Evolutionary conservation across 2,113 vertebrate genomes (phyloP), one percentile per base, ranked within the genome.

Genomic region (Cyprinodon brontotheroides): DNA sequence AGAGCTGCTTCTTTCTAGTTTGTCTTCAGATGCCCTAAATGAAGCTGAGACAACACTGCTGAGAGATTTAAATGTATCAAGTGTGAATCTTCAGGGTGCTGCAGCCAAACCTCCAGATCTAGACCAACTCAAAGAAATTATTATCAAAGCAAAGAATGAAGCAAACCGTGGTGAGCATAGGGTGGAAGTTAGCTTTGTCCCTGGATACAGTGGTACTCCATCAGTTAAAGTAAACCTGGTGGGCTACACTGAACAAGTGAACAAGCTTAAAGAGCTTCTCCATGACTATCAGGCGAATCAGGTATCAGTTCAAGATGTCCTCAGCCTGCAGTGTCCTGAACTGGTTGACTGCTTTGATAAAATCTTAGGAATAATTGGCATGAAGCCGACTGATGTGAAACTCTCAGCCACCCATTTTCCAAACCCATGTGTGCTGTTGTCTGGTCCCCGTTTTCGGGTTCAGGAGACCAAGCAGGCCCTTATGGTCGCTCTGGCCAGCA

Each of bases 1-100:
- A 3, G 74, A 89, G 6, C 41, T 94, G 17, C 8, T 86, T 48
- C 70, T 94, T 61, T 80, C 78, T 43, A 91, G 92, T 77, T 65
- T 91, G 68, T 91, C 90, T 1, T 15, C 72, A 3, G 79, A 67
- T 3, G 80, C 84, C 0, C 75, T 93, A 29, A 69, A 90, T 4
- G 80, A 93, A 48, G 92, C 90, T 2, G 70, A 20, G 11, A 20
- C 43, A 6, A 50, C 77, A 3, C 7, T 94, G 48, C 10, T 41
- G 69, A 80, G 74, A 50, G 85, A 92, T 22, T 41, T 94, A 1
- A 68, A 36, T 17, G 20, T 68, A 69, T 80, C 75, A 15, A 78
- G 15, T 13, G 70, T 90, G 15, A 2, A 3, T n/a, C 64, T 93
- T 62, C 81, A 90, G 22, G 72, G 66, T 4, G 12, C 63, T 38